These are phyloP conservation scores for Poicephalus meyeri DNA, from an alignment of 2,113 vertebrate genomes.

Conservation along the genomic window DNA sequence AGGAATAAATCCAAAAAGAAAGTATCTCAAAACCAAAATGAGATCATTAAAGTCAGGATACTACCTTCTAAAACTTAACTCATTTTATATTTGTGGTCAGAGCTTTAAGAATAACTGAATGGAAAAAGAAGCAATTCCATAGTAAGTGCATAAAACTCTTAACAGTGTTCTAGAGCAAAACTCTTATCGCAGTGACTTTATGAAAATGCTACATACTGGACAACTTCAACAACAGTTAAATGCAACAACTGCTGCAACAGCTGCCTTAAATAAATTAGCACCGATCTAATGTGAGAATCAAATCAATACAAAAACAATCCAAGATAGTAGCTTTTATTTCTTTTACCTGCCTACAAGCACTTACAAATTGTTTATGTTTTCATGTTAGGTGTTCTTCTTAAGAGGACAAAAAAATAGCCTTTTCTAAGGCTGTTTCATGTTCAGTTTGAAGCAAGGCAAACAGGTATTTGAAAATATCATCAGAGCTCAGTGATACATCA, in stretches of 20 bases:
- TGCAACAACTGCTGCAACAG: neutral
- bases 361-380: neutral
- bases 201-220: neutral
- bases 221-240: neutral
- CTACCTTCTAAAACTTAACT: neutral
- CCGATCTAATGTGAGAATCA: neutral
- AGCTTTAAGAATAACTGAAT: neutral
- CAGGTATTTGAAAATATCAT: neutral
- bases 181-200: neutral
- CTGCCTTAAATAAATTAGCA: neutral
- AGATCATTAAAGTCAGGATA: neutral
- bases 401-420: neutral
- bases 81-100: neutral
- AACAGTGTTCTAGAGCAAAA: neutral
- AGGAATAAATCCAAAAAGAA: neutral
- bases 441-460: slow-evolving; percentile 1
- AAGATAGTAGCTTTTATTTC: neutral
- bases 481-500: neutral
- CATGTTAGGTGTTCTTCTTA: neutral
- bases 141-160: neutral
- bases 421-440: neutral
- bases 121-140: neutral
- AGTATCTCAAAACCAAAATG: neutral
- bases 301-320: neutral
- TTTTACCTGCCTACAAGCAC: neutral